Conservation (phyloP, 2,797 vertebrate species). For the Pantherophis vulpinus region DNA sequence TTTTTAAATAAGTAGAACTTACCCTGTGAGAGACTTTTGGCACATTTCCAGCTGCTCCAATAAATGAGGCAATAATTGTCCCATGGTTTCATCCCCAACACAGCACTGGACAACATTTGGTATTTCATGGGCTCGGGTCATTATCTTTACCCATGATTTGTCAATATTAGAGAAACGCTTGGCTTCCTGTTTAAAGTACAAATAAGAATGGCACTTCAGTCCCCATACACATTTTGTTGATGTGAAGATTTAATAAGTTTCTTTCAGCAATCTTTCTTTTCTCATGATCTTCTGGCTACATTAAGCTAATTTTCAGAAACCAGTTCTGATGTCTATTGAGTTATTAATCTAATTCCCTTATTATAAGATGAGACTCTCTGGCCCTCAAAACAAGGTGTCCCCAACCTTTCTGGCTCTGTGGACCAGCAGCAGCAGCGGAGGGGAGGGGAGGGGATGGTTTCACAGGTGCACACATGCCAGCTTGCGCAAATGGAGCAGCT, state of each 20-base stretch:
- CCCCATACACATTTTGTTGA: neutral
- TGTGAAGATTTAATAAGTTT: neutral
- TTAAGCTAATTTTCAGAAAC: neutral
- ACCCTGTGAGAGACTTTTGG: slow-evolving; percentile 97
- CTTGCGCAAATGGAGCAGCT: neutral
- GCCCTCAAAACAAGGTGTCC: neutral
- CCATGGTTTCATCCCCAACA: slow-evolving; percentile 93
- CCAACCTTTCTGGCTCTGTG: neutral
- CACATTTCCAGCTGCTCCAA: slow-evolving; percentile 95
- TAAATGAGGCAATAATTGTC: slow-evolving; percentile 90
- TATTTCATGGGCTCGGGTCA: slow-evolving; percentile 90
- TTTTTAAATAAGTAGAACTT: slow-evolving; percentile 29
- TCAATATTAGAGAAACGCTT: slow-evolving; percentile 97
- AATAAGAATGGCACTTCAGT: neutral
- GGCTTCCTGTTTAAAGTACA: slow-evolving; percentile 78
- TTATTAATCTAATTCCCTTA: neutral
- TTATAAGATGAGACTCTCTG: neutral
- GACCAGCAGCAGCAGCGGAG: neutral
- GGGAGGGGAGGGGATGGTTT: neutral
- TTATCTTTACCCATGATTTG: slow-evolving; percentile 97
- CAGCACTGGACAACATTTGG: slow-evolving; percentile 92
- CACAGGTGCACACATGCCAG: neutral
- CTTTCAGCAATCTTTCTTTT: neutral
- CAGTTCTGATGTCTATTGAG: neutral
- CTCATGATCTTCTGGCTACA: neutral